Evolutionary conservation across 1,140 invertebrate genomes (phyloP).

Genomic region (Bombus consobrinus): DNA sequence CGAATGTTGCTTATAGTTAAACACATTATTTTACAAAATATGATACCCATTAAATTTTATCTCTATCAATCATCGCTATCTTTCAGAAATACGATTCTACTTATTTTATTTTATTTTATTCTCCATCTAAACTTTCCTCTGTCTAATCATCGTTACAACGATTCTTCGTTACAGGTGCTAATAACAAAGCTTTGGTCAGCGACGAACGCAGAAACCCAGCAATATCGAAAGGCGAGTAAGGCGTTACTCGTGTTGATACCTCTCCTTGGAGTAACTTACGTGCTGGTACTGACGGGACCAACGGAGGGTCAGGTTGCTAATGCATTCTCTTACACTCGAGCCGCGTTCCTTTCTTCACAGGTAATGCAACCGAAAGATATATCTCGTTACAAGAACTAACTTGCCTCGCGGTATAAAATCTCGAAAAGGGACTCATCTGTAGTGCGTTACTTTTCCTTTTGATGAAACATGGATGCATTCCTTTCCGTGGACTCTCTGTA

Average conservation of each 20-base stretch:
- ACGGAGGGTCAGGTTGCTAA: conserved; percentile 85
- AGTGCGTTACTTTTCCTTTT: not conserved
- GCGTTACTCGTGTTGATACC: conserved; percentile 94
- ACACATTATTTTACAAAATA: too few relatives aligned
- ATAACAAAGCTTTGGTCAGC: conserved; percentile 95
- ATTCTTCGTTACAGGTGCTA: conserved; percentile 86
- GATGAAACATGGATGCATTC: not conserved
- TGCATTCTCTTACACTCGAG: conserved; percentile 87
- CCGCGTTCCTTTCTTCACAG: conserved; percentile 92
- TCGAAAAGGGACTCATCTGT: not conserved
- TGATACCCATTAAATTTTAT: too few relatives aligned
- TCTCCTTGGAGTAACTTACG: conserved; percentile 93
- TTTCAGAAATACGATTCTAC: too few relatives aligned
- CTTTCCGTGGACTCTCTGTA: not conserved
- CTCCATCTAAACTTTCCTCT: not conserved
- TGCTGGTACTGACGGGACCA: conserved; percentile 90
- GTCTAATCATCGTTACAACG: not conserved
- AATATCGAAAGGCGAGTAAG: conserved; percentile 94
- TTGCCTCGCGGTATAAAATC: too few relatives aligned
- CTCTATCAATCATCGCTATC: too few relatives aligned
- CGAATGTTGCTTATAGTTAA: too few relatives aligned
- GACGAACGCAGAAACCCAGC: conserved; percentile 92
- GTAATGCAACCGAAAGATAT: conserved; percentile 77
- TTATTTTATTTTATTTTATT: not conserved
- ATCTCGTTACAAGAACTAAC: conserved; percentile 27